Evolutionary conservation across 2,113 vertebrate species (phyloP).

Genomic region (Eurystomus gularis): DNA sequence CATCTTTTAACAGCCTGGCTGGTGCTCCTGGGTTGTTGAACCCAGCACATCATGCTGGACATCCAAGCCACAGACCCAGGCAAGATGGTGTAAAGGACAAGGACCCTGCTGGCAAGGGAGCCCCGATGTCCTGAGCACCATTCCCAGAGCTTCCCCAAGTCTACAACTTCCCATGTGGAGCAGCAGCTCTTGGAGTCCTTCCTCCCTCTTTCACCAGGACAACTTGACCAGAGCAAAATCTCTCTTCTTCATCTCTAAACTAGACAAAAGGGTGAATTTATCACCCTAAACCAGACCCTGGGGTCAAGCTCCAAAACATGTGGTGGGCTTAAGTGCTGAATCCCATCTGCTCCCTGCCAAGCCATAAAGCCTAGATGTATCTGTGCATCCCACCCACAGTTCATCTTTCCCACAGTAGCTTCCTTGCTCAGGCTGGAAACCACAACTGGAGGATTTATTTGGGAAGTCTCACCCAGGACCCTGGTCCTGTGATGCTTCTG

Average conservation of each 20-base stretch:
- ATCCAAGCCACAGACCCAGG: not conserved
- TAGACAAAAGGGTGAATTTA: not conserved
- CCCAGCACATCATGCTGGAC: not conserved
- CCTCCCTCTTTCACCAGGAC: not conserved
- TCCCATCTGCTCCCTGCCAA: rapidly evolving
- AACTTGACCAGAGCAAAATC: not conserved
- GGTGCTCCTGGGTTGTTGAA: not conserved
- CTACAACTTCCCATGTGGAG: not conserved
- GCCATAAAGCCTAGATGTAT: rapidly evolving
- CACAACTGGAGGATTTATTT: not conserved
- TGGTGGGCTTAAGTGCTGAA: not conserved
- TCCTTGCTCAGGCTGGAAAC: not conserved
- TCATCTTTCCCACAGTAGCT: not conserved
- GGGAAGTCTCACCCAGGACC: not conserved
- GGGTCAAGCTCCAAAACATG: not conserved
- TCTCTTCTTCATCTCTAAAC: not conserved
- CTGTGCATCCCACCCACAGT: too few relatives aligned
- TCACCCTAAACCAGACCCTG: not conserved
- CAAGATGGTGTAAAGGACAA: not conserved
- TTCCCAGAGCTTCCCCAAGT: not conserved
- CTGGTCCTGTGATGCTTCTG: rapidly evolving
- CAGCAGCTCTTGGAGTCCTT: not conserved
- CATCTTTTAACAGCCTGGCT: not conserved
- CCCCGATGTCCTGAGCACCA: not conserved
- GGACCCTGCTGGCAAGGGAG: not conserved